Evolutionary conservation across 2,113 vertebrate genomes (phyloP).

Genomic region (Saccopteryx leptura): DNA sequence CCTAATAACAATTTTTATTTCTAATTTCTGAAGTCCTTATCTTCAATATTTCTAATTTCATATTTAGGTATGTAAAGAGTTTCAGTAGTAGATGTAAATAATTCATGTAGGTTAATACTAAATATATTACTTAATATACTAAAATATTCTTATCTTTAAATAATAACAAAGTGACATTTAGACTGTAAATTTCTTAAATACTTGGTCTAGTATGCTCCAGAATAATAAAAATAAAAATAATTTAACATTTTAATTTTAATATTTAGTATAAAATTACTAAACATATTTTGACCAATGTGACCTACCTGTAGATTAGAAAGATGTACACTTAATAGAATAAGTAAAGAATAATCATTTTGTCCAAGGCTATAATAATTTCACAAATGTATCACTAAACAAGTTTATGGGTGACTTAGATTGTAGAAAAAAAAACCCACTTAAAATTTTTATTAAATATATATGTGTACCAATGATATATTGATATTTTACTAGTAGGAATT

Average conservation of each 20-base stretch:
- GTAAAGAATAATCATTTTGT: conserved; percentile 22
- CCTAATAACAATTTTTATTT: conserved; percentile 13
- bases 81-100: conserved; percentile 26
- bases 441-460: conserved; percentile 35
- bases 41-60: conserved; percentile 39
- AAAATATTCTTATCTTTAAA: conserved; percentile 66
- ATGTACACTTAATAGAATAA: neutral
- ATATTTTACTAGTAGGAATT: neutral
- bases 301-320: conserved; percentile 14
- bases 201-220: neutral
- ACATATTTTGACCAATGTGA: conserved; percentile 54
- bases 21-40: neutral
- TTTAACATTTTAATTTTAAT: neutral
- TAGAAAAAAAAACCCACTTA: conserved; percentile 29
- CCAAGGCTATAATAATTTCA: conserved; percentile 12
- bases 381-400: conserved; percentile 30
- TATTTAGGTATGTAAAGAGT: conserved; percentile 54
- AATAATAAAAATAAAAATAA: neutral
- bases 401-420: neutral
- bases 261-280: conserved; percentile 51
- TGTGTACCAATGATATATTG: neutral
- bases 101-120: conserved; percentile 59
- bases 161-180: conserved; percentile 72
- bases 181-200: conserved; percentile 46
- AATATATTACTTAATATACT: conserved; percentile 61